phyloP scores from a whole-genome alignment of 2,888 invertebrate genomes.

The Dastarcus helophoroides region DNA sequence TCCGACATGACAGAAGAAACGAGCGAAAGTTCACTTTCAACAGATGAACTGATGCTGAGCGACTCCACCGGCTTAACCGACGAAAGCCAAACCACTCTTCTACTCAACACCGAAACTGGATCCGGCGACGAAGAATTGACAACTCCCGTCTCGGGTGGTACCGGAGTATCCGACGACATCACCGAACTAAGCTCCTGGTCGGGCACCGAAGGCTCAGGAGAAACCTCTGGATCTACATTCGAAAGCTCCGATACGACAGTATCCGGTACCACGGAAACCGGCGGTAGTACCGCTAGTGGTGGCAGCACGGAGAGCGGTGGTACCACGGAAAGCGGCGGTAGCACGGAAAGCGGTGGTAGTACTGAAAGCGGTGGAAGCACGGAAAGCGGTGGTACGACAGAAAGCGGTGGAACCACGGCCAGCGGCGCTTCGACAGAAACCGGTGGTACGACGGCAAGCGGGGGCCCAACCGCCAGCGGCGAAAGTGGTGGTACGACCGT shows the following conservation, averaged over 20 bases:
- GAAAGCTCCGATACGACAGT: background rate
- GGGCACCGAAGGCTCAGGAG: background rate
- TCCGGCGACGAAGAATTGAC: constrained; percentile 24
- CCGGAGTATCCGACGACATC: constrained; percentile 8
- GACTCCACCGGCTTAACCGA: constrained; percentile 10
- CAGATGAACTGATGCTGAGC: constrained; percentile 42
- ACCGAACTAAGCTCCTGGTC: background rate
- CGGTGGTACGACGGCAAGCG: constrained; percentile 12
- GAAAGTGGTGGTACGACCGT: constrained; percentile 16
- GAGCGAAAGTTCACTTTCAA: constrained; percentile 30
- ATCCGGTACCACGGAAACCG: constrained; percentile 5
- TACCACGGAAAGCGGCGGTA: constrained; percentile 18
- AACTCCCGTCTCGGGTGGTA: constrained; percentile 3
- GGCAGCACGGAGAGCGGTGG: constrained; percentile 19
- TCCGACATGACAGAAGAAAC: constrained; percentile 7
- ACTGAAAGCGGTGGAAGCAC: constrained; percentile 14
- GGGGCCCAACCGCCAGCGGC: constrained; percentile 12
- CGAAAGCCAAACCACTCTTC: background rate
- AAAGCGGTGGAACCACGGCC: constrained; percentile 10
- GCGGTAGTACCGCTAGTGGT: constrained; percentile 10
- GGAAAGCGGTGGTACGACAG: constrained; percentile 13
- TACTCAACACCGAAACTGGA: constrained; percentile 17
- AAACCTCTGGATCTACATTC: background rate
- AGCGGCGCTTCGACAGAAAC: constrained; percentile 17
- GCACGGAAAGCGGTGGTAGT: constrained; percentile 13